A percentile compares a stretch with the other conserved stretches of the same genome.
Conservation (phyloP, 2,888 invertebrate genomes). For the Dyspetes luteomarginatus region DNA sequence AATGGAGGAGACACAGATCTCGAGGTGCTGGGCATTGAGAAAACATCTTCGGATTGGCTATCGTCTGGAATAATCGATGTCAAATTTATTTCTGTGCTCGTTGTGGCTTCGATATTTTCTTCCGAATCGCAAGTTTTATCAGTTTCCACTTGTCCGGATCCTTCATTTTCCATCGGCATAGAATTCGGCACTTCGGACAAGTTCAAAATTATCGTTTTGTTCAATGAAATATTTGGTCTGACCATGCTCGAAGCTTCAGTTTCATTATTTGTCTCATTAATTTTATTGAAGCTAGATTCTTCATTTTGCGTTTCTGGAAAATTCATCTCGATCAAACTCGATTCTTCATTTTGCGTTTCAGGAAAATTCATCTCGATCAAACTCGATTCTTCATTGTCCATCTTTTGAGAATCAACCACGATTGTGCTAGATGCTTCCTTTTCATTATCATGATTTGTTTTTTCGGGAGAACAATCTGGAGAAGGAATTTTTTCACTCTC, state of each 20-base stretch:
- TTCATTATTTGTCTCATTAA: background rate
- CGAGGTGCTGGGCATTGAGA: conserved; percentile 31
- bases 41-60: conserved; percentile 11
- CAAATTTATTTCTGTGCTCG: background rate
- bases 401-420: background rate
- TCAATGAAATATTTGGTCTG: background rate
- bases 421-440: background rate
- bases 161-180: background rate
- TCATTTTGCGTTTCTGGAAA: background rate
- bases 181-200: background rate
- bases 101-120: background rate
- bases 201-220: background rate
- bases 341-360: background rate
- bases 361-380: background rate
- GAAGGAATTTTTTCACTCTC: conserved; percentile 9
- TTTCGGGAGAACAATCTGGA: background rate
- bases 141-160: background rate
- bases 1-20: conserved; percentile 23
- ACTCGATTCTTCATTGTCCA: background rate
- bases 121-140: background rate
- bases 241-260: background rate
- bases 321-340: background rate
- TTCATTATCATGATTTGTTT: background rate
- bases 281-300: background rate
- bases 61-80: conserved; percentile 9